Evolutionary conservation across 2,888 invertebrate genomes (phyloP).

Genomic region (Podabrus alpinus): DNA sequence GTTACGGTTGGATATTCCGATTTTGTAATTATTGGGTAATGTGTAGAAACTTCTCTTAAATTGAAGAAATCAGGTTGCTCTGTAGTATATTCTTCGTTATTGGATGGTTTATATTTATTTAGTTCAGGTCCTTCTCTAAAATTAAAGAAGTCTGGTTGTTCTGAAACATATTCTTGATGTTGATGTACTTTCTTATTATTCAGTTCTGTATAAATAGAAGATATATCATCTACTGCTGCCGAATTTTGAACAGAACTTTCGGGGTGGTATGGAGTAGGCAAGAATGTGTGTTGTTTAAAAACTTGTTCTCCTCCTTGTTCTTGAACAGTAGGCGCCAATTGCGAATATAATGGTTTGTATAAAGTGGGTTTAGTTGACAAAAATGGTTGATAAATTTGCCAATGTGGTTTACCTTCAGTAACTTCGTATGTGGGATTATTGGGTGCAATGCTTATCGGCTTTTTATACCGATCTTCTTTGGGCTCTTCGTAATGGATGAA

Average conservation of each 20-base stretch:
- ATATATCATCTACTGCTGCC: constrained; percentile 51
- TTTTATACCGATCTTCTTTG: constrained; percentile 20
- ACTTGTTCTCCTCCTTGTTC: constrained; percentile 18
- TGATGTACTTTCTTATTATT: constrained; percentile 36
- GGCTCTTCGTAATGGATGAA: constrained; percentile 12
- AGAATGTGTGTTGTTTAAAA: constrained; percentile 38
- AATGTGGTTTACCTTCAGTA: constrained; percentile 52
- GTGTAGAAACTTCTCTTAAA: constrained; percentile 55
- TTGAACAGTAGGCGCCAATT: constrained; percentile 15
- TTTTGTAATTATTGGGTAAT: constrained; percentile 51
- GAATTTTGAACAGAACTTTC: constrained; percentile 48
- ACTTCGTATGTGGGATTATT: constrained; percentile 52
- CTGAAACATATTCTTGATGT: not conserved
- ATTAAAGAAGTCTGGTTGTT: not conserved
- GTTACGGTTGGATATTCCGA: constrained; percentile 33
- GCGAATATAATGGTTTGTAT: constrained; percentile 3
- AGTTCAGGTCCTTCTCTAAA: not conserved
- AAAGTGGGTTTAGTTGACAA: constrained; percentile 23
- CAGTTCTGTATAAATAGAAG: constrained; percentile 51
- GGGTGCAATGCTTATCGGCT: constrained; percentile 35
- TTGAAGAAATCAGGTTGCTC: constrained; percentile 43
- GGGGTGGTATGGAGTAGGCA: constrained; percentile 53
- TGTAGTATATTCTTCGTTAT: constrained; percentile 38
- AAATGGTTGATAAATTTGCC: constrained; percentile 34
- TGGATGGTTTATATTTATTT: constrained; percentile 36